Conservation (phyloP, 2,888 invertebrate genomes). For the Galerucella nymphaeae region DNA sequence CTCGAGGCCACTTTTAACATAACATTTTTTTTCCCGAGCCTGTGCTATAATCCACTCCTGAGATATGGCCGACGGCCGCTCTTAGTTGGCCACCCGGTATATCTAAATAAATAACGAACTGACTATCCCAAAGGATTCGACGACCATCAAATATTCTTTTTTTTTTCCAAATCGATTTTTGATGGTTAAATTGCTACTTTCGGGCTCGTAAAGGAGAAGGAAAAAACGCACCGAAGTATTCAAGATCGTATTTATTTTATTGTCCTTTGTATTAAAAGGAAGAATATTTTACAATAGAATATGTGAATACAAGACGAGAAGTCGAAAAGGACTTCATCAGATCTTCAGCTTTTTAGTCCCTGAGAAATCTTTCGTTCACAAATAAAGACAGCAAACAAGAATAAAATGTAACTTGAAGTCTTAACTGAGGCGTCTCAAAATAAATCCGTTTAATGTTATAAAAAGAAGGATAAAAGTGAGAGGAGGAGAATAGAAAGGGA, state of each 20-base stretch:
- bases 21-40: too few species aligned
- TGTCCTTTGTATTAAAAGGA: constrained; percentile 31
- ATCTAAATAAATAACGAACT: not conserved
- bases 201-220: constrained; percentile 16
- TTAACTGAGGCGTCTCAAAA: constrained; percentile 30
- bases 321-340: constrained; percentile 38
- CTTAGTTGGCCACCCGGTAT: too few species aligned
- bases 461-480: constrained; percentile 38
- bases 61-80: too few species aligned
- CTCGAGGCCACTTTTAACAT: too few species aligned
- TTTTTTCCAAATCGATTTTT: constrained; percentile 29
- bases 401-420: constrained; percentile 26
- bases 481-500: constrained; percentile 22
- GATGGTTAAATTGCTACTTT: constrained; percentile 24
- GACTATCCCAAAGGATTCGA: not conserved
- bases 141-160: constrained; percentile 25
- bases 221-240: constrained; percentile 25
- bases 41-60: too few species aligned
- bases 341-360: constrained; percentile 26
- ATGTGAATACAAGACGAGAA: constrained; percentile 41
- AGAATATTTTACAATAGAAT: constrained; percentile 39
- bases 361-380: not conserved
- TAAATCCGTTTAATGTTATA: constrained; percentile 44
- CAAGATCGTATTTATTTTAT: constrained; percentile 36
- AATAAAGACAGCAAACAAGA: constrained; percentile 20